phyloP scores from a whole-genome alignment of 1,140 invertebrate species.

The Anastrepha obliqua region DNA sequence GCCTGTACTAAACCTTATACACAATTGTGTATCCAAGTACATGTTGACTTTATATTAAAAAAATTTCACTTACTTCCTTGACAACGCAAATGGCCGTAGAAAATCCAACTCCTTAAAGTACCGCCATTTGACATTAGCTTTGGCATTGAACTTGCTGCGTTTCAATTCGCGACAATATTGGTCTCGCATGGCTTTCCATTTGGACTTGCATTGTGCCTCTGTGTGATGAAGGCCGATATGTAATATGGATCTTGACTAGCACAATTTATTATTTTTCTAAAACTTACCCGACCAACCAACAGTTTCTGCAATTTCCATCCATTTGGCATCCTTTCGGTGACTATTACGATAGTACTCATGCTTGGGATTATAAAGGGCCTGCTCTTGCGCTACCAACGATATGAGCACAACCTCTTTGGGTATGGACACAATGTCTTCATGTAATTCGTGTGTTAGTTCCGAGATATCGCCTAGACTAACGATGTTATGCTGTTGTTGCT shows the following conservation, averaged over 20 bases:
- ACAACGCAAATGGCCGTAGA: constrained; percentile 68
- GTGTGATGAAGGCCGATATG: background rate
- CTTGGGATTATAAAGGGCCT: constrained; percentile 70
- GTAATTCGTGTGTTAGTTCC: constrained; percentile 50
- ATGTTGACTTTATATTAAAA: background rate
- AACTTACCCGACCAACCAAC: constrained; percentile 68
- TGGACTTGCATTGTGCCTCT: constrained; percentile 70
- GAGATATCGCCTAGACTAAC: constrained; percentile 51
- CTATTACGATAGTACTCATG: constrained; percentile 69
- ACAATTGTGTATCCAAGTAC: too few relatives aligned
- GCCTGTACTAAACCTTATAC: too few relatives aligned
- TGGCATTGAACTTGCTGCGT: constrained; percentile 66
- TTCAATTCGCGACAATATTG: constrained; percentile 72
- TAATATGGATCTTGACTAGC: too few relatives aligned
- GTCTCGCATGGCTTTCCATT: constrained; percentile 71
- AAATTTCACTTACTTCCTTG: constrained; percentile 65
- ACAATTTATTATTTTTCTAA: too few relatives aligned
- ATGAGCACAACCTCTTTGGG: constrained; percentile 65
- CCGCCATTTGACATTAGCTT: constrained; percentile 70
- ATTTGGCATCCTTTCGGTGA: constrained; percentile 68
- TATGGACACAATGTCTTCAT: constrained; percentile 54
- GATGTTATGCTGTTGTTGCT: constrained; percentile 43
- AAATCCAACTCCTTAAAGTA: constrained; percentile 72
- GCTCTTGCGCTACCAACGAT: constrained; percentile 68
- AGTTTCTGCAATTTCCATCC: constrained; percentile 66